A percentile compares a stretch with the other conserved stretches of the same genome.
Conservation (phyloP, 2,888 invertebrate genomes). For the Myopa testacea region DNA sequence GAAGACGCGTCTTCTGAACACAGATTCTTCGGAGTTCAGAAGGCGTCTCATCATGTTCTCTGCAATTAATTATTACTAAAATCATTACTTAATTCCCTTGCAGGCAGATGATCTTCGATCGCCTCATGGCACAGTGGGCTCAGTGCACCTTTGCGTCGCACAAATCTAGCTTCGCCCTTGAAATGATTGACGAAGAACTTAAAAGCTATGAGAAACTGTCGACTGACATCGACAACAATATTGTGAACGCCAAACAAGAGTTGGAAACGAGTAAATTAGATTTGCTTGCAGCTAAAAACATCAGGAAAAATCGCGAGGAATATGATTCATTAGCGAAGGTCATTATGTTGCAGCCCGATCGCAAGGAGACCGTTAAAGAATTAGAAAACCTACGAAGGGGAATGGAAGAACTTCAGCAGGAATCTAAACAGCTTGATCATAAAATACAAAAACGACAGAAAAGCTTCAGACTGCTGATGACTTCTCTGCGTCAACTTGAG, state of each 20-base stretch:
- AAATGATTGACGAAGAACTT: conserved; percentile 86
- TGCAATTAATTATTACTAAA: conserved; percentile 16
- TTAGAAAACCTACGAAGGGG: conserved; percentile 79
- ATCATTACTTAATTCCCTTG: not conserved
- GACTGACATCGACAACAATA: conserved; percentile 80
- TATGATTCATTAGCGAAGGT: conserved; percentile 92
- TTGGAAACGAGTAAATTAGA: conserved; percentile 86
- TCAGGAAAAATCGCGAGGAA: conserved; percentile 89
- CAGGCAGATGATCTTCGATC: conserved; percentile 79
- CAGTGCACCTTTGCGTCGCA: conserved; percentile 89
- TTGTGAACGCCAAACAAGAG: conserved; percentile 81
- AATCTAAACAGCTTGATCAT: conserved; percentile 78
- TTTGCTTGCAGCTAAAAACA: conserved; percentile 82
- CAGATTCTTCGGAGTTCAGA: no score
- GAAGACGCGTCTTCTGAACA: not conserved
- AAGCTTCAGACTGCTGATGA: conserved; percentile 88
- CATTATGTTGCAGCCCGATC: conserved; percentile 88
- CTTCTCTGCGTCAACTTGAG: conserved; percentile 88
- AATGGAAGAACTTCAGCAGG: conserved; percentile 76
- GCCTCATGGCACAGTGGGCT: conserved; percentile 82
- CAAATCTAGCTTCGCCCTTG: conserved; percentile 82
- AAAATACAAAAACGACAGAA: conserved; percentile 85
- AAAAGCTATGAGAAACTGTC: conserved; percentile 84
- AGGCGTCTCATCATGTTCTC: no score
- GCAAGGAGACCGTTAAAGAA: conserved; percentile 79